phyloP scores from a whole-genome alignment of 2,113 vertebrate genomes.

The Merops nubicus region DNA sequence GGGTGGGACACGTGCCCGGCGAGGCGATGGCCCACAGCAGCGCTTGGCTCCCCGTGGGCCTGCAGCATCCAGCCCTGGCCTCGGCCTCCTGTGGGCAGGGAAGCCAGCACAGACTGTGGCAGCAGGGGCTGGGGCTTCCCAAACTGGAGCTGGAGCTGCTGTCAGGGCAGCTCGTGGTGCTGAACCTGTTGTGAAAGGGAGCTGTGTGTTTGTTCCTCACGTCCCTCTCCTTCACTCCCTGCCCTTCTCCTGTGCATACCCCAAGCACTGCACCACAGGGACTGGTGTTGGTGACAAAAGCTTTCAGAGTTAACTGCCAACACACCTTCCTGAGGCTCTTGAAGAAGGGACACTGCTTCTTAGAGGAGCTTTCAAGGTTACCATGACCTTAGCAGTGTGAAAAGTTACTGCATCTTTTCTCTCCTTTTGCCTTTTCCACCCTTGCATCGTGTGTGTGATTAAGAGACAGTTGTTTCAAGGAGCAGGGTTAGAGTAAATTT shows the following conservation, averaged over 20 bases:
- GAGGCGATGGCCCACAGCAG: conserved; percentile 46
- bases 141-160: neutral
- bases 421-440: neutral
- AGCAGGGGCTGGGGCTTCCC: neutral
- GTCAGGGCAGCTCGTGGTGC: neutral
- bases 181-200: neutral
- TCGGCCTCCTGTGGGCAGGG: rapidly evolving
- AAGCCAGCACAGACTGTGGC: neutral
- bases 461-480: neutral
- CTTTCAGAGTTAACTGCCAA: neutral
- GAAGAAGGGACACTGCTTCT: neutral
- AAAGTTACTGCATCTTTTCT: neutral
- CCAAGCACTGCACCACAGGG: neutral
- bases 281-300: neutral
- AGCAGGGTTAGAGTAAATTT: neutral
- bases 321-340: neutral
- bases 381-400: neutral
- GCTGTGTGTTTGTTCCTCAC: neutral
- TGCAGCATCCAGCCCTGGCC: neutral
- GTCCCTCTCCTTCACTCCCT: neutral
- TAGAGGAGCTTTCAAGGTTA: conserved; percentile 6
- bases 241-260: neutral
- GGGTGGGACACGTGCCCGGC: conserved; percentile 3
- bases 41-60: neutral
- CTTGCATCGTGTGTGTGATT: neutral